Conservation (phyloP, 2,888 invertebrate genomes). For the Galerucella calmariensis region DNA sequence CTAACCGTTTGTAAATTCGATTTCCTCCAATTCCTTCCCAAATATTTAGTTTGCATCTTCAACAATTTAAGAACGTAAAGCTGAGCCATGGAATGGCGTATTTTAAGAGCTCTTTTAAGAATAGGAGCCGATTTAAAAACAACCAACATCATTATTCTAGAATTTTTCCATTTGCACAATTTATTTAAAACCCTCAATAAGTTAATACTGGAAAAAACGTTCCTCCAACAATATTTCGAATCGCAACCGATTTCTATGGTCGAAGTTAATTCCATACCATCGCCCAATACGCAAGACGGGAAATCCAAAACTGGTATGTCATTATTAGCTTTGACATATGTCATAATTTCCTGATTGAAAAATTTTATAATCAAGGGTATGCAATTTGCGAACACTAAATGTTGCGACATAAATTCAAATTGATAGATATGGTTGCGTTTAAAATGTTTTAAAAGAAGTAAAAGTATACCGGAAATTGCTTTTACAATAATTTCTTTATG, state of each 20-base stretch:
- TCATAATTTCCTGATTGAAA: conserved; percentile 97
- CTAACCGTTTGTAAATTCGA: conserved; percentile 99
- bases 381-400: conserved; percentile 98
- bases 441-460: conserved; percentile 95
- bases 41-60: conserved; percentile 99
- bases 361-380: conserved; percentile 98
- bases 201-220: conserved; percentile 98
- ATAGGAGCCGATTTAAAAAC: conserved; percentile 99
- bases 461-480: conserved; percentile 88
- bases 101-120: conserved; percentile 94
- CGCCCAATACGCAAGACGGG: conserved; percentile 95
- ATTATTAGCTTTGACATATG: conserved; percentile 94
- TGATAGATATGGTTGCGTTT: conserved; percentile 98
- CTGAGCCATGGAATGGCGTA: conserved; percentile 96
- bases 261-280: conserved; percentile 95
- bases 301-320: conserved; percentile 94
- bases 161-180: conserved; percentile 99
- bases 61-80: conserved; percentile 96
- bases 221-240: conserved; percentile 94
- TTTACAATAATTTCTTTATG: conserved; percentile 99
- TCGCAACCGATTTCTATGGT: conserved; percentile 87
- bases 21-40: conserved; percentile 98
- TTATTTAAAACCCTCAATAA: conserved; percentile 96
- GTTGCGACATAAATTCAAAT: conserved; percentile 99
- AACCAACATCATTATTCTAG: conserved; percentile 99